Evolutionary conservation across 2,888 invertebrate genomes (phyloP), one percentile per base, ranked within the genome.

Genomic region (Drosophila anceps): DNA sequence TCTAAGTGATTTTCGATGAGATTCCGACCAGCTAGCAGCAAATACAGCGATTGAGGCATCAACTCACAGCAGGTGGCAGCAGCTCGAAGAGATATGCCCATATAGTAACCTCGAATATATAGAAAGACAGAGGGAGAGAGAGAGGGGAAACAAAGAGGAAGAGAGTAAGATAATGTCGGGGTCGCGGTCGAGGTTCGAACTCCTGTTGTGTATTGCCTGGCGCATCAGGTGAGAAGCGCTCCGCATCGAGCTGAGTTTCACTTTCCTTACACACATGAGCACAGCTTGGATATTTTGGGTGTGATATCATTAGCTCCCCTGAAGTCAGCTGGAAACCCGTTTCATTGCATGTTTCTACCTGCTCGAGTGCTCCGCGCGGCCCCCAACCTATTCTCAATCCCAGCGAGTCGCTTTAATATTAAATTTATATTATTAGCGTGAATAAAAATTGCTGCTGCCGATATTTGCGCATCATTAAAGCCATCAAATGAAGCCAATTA

Each of bases 1-100:
- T 92, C 92, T 93, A 93, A 93, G 93, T 93, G 93, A 93, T 93
- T 93, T 92, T 88, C 92, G 91, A 93, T 93, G 91, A 92, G 92
- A 91, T 90, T 90, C 90, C 88, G 85, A 66, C 59, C 84, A 68
- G 87, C 69, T 70, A 68, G 84, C 82, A 57, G 67, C 48, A 41
- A 67, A 57, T 41, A 35, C 82, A 90, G 53, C 77, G 91, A 92
- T 92, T 91, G 91, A 91, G 90, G 89, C 91, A 91, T 89, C 90
- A 86, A 78, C 58, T 76, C 90, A 63, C 92, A 91, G 91, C 91
- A 90, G 92, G 92, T 90, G 88, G 84, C 75, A 76, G 46, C 46
- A 76, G 29, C 60, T 35, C 35, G 57, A 57, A 60, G 27, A 50
- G 43, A 33, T 24, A 29, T 29, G 10, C 5, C 15, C 35, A 35